A percentile compares a stretch with the other conserved stretches of the same genome.
These are phyloP conservation scores for Nannospalax galili DNA, from an alignment of 2,113 vertebrate genomes.

Conservation along the genomic window DNA sequence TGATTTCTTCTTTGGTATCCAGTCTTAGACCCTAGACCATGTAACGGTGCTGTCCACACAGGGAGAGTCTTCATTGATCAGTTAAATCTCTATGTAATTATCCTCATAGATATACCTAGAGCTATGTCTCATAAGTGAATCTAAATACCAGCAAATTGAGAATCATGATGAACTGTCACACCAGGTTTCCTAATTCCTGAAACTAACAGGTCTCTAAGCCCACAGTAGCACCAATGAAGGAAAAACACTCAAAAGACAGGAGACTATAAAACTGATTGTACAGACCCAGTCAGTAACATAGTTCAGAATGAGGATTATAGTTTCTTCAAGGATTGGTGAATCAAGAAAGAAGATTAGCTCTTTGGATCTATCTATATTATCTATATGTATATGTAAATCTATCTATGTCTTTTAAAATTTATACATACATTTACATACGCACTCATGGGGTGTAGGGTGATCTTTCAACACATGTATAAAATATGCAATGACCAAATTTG, in stretches of 20 bases:
- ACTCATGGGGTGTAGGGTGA: background rate
- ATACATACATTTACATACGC: background rate
- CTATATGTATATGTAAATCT: too few relatives aligned
- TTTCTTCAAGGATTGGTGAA: background rate
- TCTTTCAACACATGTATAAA: background rate
- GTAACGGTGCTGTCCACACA: background rate
- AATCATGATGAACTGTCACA: background rate
- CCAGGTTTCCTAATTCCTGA: background rate
- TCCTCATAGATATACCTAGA: background rate
- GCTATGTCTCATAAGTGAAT: too few relatives aligned
- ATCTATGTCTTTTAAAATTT: background rate
- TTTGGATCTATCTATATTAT: too few relatives aligned
- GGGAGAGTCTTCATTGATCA: background rate
- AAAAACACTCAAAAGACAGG: background rate
- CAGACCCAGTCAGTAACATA: background rate
- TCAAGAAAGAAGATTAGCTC: background rate
- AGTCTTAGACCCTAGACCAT: too few relatives aligned
- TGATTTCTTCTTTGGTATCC: background rate
- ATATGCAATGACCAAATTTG: background rate
- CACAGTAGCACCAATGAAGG: too few relatives aligned
- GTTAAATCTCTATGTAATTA: background rate
- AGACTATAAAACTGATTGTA: background rate
- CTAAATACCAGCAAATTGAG: background rate
- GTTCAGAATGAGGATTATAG: background rate
- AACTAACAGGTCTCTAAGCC: background rate